Base-by-base conservation (phyloP, 2,797 vertebrate genomes). In the Enoplosus armatus region DNA sequence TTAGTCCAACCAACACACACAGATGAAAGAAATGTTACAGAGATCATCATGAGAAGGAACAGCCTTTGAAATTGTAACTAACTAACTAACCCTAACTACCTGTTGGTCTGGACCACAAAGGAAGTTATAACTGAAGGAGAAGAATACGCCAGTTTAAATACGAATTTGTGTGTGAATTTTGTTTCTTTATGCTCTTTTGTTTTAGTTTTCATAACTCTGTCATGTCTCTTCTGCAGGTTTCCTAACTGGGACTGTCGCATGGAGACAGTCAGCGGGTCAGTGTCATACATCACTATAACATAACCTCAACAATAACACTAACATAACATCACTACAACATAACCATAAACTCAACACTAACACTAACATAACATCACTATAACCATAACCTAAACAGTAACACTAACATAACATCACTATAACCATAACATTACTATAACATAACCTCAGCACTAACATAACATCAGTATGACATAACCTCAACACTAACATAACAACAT, bases 161-260 rank as follows among this genome's bases (percentile, higher is more conserved):
- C 0, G 27, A 55, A 15, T 35, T 33, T 56, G 54, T 27, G 14
- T 45, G 5, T 26, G 24, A 20, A 43, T 5, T 11, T 16, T 5
- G 6, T 31, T 22, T 31, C 10, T 56, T n/a, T 0, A 16, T 22
- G 9, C 16, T 29, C 18, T 9, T 15, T 7, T 62, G 31, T 29
- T 8, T 6, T 29, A 20, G 4, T 62, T 24, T 16, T 43, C n/a
- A 26, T 31, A 2, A 14, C 26, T 68, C 27, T 65, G 16, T 50
- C 2, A 0, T 31, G 10, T 77, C 29, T 84, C 4, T 50, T 51
- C 37, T 80, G 24, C 79, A 96, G 95, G 82, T 96, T 89, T 89
- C 94, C 95, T 11, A 31, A 61, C 0, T 96, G 95, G 95, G 92
- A 96, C 87, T 94, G 95, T 81, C 90, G 89, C 31, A 18, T 93